Evolutionary conservation across 1,140 invertebrate genomes (phyloP).

Genomic region (Trichonephila clavata): DNA sequence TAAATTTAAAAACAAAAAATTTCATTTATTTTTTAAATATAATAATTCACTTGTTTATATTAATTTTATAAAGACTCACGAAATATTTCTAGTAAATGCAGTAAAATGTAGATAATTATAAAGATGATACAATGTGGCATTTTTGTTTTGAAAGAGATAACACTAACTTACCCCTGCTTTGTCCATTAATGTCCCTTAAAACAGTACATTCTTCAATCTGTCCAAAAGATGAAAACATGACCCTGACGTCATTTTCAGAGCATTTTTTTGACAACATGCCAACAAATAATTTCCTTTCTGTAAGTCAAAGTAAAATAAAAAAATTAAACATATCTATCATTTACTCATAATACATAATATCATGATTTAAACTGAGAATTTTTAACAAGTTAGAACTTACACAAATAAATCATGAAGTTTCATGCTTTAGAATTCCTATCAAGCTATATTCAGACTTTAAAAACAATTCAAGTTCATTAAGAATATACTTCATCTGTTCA

Average conservation of each 20-base stretch:
- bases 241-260: constrained; percentile 97
- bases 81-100: too few species aligned
- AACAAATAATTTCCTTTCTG: constrained; percentile 99
- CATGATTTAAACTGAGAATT: not conserved
- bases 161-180: constrained; percentile 88
- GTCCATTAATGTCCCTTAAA: constrained; percentile 93
- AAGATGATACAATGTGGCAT: too few species aligned
- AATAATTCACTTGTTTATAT: too few species aligned
- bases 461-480: too few species aligned
- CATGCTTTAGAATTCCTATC: not conserved
- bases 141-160: too few species aligned
- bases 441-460: too few species aligned
- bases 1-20: too few species aligned
- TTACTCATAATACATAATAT: not conserved
- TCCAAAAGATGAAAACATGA: constrained; percentile 95
- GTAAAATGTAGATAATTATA: too few species aligned
- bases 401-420: not conserved
- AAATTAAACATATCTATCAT: not conserved
- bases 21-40: too few species aligned
- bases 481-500: too few species aligned
- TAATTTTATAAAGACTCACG: too few species aligned
- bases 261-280: constrained; percentile 99
- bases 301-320: constrained; percentile 80
- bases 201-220: constrained; percentile 99
- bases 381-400: not conserved